phyloP scores from a whole-genome alignment of 1,140 invertebrate genomes.

The Drosophila miranda region DNA sequence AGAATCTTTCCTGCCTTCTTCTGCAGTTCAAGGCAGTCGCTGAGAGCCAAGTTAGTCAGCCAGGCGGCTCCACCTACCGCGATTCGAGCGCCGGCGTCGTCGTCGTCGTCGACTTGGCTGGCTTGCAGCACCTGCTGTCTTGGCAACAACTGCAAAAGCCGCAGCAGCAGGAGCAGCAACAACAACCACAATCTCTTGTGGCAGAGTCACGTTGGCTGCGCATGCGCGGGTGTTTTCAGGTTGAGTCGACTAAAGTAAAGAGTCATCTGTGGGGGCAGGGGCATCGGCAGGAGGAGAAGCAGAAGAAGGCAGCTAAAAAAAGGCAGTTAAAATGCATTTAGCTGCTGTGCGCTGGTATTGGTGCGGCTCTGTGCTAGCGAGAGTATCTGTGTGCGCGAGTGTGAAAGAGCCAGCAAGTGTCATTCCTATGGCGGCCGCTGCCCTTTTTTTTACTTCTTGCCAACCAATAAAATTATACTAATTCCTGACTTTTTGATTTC shows the following conservation, averaged over 20 bases:
- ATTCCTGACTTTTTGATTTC: constrained; percentile 80
- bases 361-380: constrained; percentile 14
- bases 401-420: constrained; percentile 62
- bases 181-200: constrained; percentile 39
- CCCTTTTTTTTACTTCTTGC: constrained; percentile 60
- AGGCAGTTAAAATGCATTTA: constrained; percentile 72
- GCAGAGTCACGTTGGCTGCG: constrained; percentile 69
- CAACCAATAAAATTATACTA: constrained; percentile 81
- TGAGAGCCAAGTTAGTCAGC: background rate
- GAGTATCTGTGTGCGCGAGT: constrained; percentile 45
- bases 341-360: constrained; percentile 34
- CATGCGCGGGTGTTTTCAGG: constrained; percentile 61
- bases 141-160: constrained; percentile 23
- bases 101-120: constrained; percentile 60
- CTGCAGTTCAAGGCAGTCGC: background rate
- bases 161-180: constrained; percentile 6
- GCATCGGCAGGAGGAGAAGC: background rate
- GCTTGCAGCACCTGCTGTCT: constrained; percentile 59
- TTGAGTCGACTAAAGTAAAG: constrained; percentile 11
- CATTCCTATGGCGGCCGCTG: constrained; percentile 63
- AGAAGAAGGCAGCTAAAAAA: constrained; percentile 19
- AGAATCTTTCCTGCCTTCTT: too few relatives aligned
- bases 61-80: constrained; percentile 64
- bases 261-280: constrained; percentile 65
- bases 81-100: constrained; percentile 13